Percentiles rank a stretch among this genome's conserved stretches.
Conservation (phyloP, 2,888 invertebrate genomes). For the Poecilus cupreus region DNA sequence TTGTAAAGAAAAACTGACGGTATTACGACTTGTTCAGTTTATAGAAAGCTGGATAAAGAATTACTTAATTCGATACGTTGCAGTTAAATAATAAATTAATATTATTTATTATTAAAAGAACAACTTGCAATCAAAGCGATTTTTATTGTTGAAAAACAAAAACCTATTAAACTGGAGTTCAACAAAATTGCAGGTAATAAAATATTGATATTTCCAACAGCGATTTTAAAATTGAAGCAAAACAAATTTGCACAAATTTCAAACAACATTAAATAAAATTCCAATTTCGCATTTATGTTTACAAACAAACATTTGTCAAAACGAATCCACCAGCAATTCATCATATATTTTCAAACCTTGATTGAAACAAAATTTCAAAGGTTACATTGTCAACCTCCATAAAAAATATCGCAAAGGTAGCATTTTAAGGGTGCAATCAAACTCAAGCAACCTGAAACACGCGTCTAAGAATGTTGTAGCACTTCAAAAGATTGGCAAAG, state of each 20-base stretch:
- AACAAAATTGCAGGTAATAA: not conserved
- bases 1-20: too few species aligned
- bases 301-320: not conserved
- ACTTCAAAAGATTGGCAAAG: not conserved
- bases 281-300: not conserved
- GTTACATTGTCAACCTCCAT: constrained; percentile 24
- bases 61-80: too few species aligned
- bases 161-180: not conserved
- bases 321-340: not conserved
- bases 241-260: not conserved
- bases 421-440: constrained; percentile 2
- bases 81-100: too few species aligned
- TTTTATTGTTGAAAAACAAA: too few species aligned
- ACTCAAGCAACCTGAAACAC: constrained; percentile 20
- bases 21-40: too few species aligned
- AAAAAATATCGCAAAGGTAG: not conserved
- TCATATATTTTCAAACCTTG: not conserved
- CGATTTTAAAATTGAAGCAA: not conserved
- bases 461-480: not conserved
- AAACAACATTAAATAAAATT: not conserved
- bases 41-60: too few species aligned
- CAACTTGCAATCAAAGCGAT: too few species aligned
- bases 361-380: not conserved
- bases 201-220: constrained; percentile 1
- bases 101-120: too few species aligned